A percentile compares a stretch with the other conserved stretches of the same genome.
Conservation (phyloP, 30 jellyfish, hydroid and myxozoan species). For the Cassiopea andromeda region DNA sequence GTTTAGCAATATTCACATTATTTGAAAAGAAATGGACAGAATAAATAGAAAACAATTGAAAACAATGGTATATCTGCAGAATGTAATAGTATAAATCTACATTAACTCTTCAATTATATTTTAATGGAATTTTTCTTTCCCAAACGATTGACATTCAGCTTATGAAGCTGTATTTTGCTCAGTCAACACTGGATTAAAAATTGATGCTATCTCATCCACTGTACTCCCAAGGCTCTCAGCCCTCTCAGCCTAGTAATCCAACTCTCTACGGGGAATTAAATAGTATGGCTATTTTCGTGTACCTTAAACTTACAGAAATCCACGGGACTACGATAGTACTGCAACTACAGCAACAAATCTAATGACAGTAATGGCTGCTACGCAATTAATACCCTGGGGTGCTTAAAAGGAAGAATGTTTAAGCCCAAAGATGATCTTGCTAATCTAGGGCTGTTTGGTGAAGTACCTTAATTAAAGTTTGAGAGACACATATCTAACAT, state of each 20-base stretch:
- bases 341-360: conserved; percentile 13
- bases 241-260: neutral
- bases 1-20: neutral
- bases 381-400: neutral
- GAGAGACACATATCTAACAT: neutral
- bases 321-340: neutral
- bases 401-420: neutral
- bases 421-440: neutral
- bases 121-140: conserved; percentile 8
- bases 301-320: neutral
- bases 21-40: neutral
- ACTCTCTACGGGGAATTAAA: conserved; percentile 10
- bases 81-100: neutral
- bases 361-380: neutral
- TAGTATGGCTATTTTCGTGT: neutral
- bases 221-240: conserved; percentile 13
- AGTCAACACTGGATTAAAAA: conserved; percentile 14
- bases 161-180: neutral
- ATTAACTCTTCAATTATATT: neutral
- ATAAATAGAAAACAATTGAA: neutral
- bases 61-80: neutral
- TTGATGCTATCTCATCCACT: conserved; percentile 8
- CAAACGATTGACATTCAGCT: conserved; percentile 10
- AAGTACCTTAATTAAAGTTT: conserved; percentile 1
- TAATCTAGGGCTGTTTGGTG: conserved; percentile 6